Evolutionary conservation across 2,888 invertebrate species (phyloP).

Genomic region (Apotomis betuletana): DNA sequence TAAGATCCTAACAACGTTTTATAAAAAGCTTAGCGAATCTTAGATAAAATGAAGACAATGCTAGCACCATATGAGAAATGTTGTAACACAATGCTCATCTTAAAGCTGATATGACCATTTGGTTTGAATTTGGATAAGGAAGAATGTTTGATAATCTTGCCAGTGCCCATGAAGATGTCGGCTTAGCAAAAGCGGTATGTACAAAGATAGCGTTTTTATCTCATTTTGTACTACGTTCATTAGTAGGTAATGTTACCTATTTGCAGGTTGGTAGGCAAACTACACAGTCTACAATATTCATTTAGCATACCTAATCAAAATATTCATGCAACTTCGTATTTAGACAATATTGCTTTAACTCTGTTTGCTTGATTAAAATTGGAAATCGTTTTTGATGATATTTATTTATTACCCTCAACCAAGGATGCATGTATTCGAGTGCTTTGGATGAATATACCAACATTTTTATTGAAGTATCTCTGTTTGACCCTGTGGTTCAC

Average conservation of each 20-base stretch:
- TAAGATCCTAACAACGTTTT: constrained; percentile 39
- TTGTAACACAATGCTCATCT: constrained; percentile 6
- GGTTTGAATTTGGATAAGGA: constrained; percentile 16
- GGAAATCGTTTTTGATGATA: too few species aligned
- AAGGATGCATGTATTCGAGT: too few species aligned
- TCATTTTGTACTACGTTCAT: constrained; percentile 17
- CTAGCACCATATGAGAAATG: constrained; percentile 15
- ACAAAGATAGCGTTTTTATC: constrained; percentile 29
- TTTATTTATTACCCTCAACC: too few species aligned
- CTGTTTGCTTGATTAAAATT: too few species aligned
- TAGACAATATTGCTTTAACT: too few species aligned
- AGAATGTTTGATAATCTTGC: constrained; percentile 41
- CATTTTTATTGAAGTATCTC: too few species aligned
- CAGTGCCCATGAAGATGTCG: constrained; percentile 36
- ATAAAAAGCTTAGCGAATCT: constrained; percentile 41
- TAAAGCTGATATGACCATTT: constrained; percentile 27
- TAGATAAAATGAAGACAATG: constrained; percentile 41
- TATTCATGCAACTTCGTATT: too few species aligned
- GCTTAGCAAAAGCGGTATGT: constrained; percentile 31
- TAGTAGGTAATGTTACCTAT: constrained; percentile 16
- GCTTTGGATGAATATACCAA: too few species aligned
- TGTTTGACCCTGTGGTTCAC: too few species aligned
- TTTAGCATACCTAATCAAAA: background rate
- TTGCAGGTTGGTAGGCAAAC: background rate
- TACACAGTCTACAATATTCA: background rate